Evolutionary conservation across 2,888 invertebrate species (phyloP), one percentile per base, ranked within the genome.

Genomic region (Automeris io): DNA sequence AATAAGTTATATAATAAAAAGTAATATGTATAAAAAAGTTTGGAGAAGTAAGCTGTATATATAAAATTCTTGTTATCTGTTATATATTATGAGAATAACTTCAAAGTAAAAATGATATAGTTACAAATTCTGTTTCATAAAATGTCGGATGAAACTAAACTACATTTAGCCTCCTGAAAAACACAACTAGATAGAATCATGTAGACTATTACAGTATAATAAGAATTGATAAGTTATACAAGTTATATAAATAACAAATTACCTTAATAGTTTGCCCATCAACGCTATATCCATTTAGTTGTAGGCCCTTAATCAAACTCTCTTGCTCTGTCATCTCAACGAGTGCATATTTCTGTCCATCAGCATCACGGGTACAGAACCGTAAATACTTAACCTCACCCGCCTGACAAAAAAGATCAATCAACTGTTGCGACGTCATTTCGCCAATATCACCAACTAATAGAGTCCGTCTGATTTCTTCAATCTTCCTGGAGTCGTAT

Each of bases 371-470:
- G n/a, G 93, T 93, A 58, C 98, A 97, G 78, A 96, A 93, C 18
- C 99, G 89, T 38, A 97, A 87, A 73, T 98, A 99, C 74, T 98
- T 99, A 1, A 99, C 95, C 85, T 99, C 98, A 8, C 96, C 97
- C 31, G 94, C 94, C 50, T 90, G 90, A 39, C 91, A 89, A 70
- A 99, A 97, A 71, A 94, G 94, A 42, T 95, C 93, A 65, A 98
- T 90, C n/a, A 99, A 79, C 57, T 96, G 94, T 46, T 97, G 95
- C 3, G 94, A 88, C 5, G 92, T 90, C 43, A 91, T 85, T 16
- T 91, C 75, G 43, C 93, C 92, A 19, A 97, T 89, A 66, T 97
- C 96, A 36, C 94, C 90, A 2, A 97, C 90, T 39, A 97, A 88
- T 5, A 98, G 88, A 0, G 99, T 99, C 46, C 99, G 90, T 18